A percentile compares a stretch with the other conserved stretches of the same genome.
phyloP scores from a whole-genome alignment of 2,888 invertebrate species.

The Callyntrura guangdongensis region DNA sequence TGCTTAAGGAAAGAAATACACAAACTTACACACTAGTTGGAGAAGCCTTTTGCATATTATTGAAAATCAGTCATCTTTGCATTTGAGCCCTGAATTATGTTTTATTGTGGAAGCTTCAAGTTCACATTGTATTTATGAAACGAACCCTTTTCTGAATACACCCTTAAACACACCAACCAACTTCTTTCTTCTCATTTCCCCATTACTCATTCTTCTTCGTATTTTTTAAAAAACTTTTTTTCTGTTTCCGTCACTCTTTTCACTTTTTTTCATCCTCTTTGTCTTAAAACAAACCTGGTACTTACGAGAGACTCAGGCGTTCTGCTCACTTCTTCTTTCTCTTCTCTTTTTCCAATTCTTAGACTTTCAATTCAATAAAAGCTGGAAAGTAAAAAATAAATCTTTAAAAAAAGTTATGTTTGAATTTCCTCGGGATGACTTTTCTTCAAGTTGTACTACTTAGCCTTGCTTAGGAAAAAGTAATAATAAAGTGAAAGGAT shows the following conservation, averaged over 20 bases:
- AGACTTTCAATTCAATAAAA: constrained; percentile 8
- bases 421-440: constrained; percentile 25
- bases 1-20: no score
- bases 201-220: constrained; percentile 1
- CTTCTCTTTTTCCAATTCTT: constrained; percentile 18
- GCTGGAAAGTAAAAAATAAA: no score
- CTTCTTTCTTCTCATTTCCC: constrained; percentile 15
- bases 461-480: not conserved
- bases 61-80: no score
- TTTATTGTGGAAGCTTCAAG: no score
- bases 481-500: not conserved
- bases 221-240: constrained; percentile 9
- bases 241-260: not conserved
- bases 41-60: no score
- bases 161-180: constrained; percentile 43
- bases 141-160: constrained; percentile 28
- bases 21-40: no score
- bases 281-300: not conserved
- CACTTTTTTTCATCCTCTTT: constrained; percentile 2
- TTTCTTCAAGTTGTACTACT: not conserved
- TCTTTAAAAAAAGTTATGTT: constrained; percentile 3
- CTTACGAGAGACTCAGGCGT: no score
- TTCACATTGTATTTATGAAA: constrained; percentile 55
- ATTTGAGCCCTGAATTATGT: no score
- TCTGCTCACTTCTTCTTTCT: no score